Conservation (phyloP, 2,797 vertebrate species). For the Pseudochirops cupreus region DNA sequence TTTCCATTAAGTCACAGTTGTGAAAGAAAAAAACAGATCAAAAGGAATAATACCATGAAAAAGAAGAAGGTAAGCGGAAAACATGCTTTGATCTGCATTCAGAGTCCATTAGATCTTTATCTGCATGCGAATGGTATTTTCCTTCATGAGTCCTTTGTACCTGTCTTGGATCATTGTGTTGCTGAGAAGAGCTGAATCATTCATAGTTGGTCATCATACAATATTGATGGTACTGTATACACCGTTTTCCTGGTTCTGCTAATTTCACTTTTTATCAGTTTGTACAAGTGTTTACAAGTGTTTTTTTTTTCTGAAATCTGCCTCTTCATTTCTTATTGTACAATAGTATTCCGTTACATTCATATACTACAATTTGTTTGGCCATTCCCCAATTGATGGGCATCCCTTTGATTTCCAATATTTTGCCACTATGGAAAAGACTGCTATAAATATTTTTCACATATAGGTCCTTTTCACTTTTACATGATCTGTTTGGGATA, state of each 20-base stretch:
- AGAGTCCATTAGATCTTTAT: no score
- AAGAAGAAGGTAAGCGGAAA: neutral
- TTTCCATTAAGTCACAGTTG: neutral
- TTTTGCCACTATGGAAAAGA: neutral
- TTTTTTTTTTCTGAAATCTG: neutral
- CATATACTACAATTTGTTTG: neutral
- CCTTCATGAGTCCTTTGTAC: neutral
- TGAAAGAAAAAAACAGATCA: neutral
- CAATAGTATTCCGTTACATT: neutral
- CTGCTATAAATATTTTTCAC: neutral
- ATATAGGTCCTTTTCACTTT: neutral
- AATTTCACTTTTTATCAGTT: neutral
- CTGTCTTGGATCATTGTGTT: neutral
- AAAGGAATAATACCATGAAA: neutral
- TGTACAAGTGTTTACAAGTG: neutral
- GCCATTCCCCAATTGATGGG: neutral
- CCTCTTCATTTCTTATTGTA: neutral
- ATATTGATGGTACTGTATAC: neutral
- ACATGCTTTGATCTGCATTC: no score
- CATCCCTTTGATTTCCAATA: neutral
- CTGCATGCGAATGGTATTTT: no score
- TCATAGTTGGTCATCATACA: neutral
- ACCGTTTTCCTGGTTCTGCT: neutral
- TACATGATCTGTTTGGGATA: neutral
- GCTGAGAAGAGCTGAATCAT: neutral